Conservation (phyloP, 1,140 invertebrate species). For the Protaetia brevitarsis region DNA sequence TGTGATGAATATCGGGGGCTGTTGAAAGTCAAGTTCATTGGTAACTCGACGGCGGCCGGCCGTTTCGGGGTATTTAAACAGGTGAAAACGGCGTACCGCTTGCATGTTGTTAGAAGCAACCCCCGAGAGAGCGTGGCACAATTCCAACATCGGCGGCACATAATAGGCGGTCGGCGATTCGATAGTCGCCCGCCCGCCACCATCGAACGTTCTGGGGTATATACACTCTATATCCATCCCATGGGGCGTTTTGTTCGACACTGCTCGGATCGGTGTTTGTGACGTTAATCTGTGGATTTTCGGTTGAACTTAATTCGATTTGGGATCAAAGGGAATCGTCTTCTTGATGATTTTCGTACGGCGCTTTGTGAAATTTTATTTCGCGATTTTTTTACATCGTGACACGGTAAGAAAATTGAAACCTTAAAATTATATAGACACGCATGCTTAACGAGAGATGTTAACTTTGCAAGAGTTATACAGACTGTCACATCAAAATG, state of each 20-base stretch:
- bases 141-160: neutral
- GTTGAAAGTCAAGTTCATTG: conserved; percentile 29
- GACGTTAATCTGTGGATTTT: neutral
- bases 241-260: neutral
- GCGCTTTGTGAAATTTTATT: no score
- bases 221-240: neutral
- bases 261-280: neutral
- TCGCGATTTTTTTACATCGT: no score
- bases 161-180: neutral
- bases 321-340: neutral
- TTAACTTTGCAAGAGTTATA: no score
- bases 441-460: no score
- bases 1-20: conserved; percentile 19
- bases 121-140: conserved; percentile 11
- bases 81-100: conserved; percentile 11
- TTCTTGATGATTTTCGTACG: neutral
- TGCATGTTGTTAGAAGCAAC: conserved; percentile 14
- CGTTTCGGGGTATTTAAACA: conserved; percentile 23
- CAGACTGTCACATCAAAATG: no score
- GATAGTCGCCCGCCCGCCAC: no score
- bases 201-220: neutral
- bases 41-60: conserved; percentile 10
- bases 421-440: no score
- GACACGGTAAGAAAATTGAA: no score
- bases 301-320: neutral